Evolutionary conservation across 2,113 vertebrate genomes (phyloP).

Genomic region (Macrotus californicus): DNA sequence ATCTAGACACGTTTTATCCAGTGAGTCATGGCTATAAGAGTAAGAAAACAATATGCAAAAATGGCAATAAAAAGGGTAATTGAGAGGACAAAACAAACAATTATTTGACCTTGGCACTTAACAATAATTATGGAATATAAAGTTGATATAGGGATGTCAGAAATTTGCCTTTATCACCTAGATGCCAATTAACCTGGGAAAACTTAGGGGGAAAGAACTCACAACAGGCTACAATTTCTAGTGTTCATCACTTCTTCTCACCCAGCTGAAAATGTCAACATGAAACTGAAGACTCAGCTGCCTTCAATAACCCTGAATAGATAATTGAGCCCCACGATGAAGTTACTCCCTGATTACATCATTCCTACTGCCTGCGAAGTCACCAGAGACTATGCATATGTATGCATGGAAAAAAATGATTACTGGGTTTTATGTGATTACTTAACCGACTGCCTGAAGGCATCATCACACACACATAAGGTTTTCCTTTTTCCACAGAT

Average conservation of each 20-base stretch:
- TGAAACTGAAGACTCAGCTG: not conserved
- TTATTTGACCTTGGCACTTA: not conserved
- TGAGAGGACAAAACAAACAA: not conserved
- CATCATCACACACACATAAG: not conserved
- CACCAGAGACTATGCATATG: not conserved
- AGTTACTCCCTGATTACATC: not conserved
- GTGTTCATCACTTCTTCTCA: not conserved
- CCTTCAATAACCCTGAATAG: not conserved
- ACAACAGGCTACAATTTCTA: not conserved
- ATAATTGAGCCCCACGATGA: not conserved
- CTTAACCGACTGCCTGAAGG: constrained; percentile 2
- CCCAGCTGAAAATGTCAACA: not conserved
- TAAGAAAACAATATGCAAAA: not conserved
- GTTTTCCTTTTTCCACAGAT: not conserved
- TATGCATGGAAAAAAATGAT: not conserved
- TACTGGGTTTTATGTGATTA: constrained; percentile 13
- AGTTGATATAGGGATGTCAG: not conserved
- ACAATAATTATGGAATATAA: not conserved
- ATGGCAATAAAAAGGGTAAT: not conserved
- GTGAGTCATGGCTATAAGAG: not conserved
- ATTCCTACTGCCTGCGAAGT: not conserved
- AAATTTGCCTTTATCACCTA: not conserved
- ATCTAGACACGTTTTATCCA: not conserved
- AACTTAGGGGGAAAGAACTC: not conserved
- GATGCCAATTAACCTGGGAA: not conserved